These are phyloP conservation scores for Clarias gariepinus DNA, from an alignment of 2,113 vertebrate genomes.

Conservation along the genomic window DNA sequence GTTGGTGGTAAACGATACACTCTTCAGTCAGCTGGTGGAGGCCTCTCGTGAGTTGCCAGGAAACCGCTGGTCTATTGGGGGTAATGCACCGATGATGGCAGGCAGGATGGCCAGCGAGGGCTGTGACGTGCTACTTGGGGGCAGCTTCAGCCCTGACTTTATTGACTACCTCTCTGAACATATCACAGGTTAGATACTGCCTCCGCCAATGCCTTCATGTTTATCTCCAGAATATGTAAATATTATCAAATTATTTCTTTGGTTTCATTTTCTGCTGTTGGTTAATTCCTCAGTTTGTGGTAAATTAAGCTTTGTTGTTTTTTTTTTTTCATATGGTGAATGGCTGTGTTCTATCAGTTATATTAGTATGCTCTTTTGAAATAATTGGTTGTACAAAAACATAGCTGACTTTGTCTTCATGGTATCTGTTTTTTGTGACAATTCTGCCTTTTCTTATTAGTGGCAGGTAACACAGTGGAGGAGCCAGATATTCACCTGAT, in stretches of 20 bases:
- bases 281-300: not conserved
- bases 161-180: conserved; percentile 73
- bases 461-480: conserved; percentile 75
- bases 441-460: conserved; percentile 54
- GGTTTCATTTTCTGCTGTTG: not conserved
- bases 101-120: conserved; percentile 78
- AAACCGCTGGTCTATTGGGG: conserved; percentile 80
- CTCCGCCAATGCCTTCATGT: not conserved
- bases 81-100: conserved; percentile 82
- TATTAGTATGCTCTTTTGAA: not conserved
- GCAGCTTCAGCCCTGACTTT: conserved; percentile 77
- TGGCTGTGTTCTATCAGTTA: not conserved
- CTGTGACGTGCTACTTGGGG: conserved; percentile 80
- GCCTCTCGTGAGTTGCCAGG: conserved; percentile 75
- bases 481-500: conserved; percentile 82
- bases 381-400: not conserved
- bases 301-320: not conserved
- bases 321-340: not conserved
- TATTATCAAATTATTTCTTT: not conserved
- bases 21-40: conserved; percentile 78
- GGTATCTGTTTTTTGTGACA: not conserved
- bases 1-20: conserved; percentile 75
- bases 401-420: not conserved
- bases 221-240: not conserved
- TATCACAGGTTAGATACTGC: conserved; percentile 73